Evolutionary conservation across 2,113 vertebrate genomes (phyloP), one percentile per base, ranked within the genome.

Genomic region (Columba janthina): DNA sequence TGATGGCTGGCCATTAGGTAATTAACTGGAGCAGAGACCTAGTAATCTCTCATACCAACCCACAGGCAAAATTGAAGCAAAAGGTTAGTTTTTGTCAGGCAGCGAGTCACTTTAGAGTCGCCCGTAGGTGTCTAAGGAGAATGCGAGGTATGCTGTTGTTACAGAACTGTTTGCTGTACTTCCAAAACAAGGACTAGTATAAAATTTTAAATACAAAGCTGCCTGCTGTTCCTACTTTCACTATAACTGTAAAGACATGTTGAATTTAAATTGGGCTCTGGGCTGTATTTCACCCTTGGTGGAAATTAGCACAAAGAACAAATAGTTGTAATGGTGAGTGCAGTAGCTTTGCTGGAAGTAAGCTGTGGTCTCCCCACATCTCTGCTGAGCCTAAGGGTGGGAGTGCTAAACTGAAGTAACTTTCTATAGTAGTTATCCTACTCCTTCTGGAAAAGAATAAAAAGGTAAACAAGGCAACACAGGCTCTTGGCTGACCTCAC

Each of bases 241-340:
- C 51, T 18, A 15, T 24, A 73, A 71, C 5, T 34, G 24, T 66
- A 65, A 91, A 51, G 25, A 70, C 7, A 28, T 80, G 88, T 90
- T 42, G 60, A 65, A 26, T 48, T 80, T 54, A 81, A 40, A 40
- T 26, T 40, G 24, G 16, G 16, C 22, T 94, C 38, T 31, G 48
- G 44, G 11, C 53, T 92, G 53, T 62, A 93, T 88, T 93, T 94
- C 88, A n/a, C 79, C 44, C 75, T 91, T 77, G 62, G 53, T 88
- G 65, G 81, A 88, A 86, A 90, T 88, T 74, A 90, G 12, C 26
- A 53, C 17, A 61, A 50, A 88, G 48, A 75, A 53, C 21, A 82
- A 91, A 70, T 15, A 56, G 15, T 42, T 0, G 0, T 48, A 80
- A 84, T 44, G 25, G 20, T 0, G 9, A 77, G 15, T 10, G 38